phyloP scores from a whole-genome alignment of 2,797 vertebrate genomes.

The Avahi laniger region DNA sequence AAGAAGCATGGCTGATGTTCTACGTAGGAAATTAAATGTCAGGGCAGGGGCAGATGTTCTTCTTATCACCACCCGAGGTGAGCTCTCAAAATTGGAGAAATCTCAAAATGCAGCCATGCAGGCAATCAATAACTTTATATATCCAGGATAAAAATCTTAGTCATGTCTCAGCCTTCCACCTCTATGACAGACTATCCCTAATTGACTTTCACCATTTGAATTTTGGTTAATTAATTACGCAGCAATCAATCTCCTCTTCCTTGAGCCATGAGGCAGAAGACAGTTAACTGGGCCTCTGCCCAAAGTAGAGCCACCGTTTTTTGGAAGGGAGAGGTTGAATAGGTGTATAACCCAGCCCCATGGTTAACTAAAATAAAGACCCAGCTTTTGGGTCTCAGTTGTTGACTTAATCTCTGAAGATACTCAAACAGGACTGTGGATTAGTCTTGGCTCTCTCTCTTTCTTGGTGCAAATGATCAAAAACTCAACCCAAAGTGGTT shows the following conservation, averaged over 20 bases:
- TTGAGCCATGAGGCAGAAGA: background rate
- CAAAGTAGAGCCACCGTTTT: background rate
- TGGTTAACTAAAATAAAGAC: background rate
- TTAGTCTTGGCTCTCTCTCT: background rate
- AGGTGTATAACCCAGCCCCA: background rate
- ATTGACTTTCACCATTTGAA: background rate
- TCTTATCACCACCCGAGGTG: background rate
- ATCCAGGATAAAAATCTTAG: conserved; percentile 22
- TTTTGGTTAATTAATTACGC: conserved; percentile 45
- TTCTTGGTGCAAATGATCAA: background rate
- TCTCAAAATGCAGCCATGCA: background rate
- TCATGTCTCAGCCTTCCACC: background rate
- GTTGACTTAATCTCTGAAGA: background rate
- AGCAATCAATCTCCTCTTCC: background rate
- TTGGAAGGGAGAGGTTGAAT: background rate
- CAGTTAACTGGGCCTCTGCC: background rate
- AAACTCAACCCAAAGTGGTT: background rate
- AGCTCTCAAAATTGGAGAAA: conserved; percentile 18
- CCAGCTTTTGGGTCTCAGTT: background rate
- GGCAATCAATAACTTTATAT: conserved; percentile 13
- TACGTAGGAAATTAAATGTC: background rate
- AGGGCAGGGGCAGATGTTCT: background rate
- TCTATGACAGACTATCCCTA: background rate
- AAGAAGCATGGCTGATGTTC: background rate
- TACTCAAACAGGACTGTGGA: background rate